phyloP scores from a whole-genome alignment of 2,888 invertebrate species.

The Psylliodes chrysocephalus region DNA sequence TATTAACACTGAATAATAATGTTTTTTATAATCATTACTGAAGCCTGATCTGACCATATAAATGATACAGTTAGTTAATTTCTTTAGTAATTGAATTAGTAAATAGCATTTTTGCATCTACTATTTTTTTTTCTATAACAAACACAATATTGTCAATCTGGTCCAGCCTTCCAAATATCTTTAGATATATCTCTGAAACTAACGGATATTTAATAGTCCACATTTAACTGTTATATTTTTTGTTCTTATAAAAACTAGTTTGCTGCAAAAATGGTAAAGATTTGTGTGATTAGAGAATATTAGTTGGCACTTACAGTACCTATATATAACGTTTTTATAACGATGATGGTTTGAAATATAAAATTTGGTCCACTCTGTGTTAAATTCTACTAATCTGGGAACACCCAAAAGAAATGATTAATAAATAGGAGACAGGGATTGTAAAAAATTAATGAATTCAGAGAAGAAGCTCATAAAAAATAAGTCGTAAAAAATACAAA shows the following conservation, averaged over 20 bases:
- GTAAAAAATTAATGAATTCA: neutral
- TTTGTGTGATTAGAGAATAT: neutral
- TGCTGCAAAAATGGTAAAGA: slow-evolving; percentile 2
- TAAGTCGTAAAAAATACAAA: neutral
- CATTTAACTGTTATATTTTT: neutral
- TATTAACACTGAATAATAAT: no score
- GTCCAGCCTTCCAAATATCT: neutral
- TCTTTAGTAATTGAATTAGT: neutral
- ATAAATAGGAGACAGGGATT: neutral
- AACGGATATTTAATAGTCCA: neutral
- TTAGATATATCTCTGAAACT: neutral
- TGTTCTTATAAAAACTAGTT: slow-evolving; percentile 5
- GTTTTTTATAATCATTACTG: no score
- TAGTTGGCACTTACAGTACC: no score
- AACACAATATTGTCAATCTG: neutral
- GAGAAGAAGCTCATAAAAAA: neutral
- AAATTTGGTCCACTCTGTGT: neutral
- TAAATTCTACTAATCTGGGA: neutral
- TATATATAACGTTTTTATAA: no score
- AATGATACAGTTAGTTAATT: slow-evolving; percentile 8
- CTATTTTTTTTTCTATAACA: slow-evolving; percentile 3
- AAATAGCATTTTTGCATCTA: neutral
- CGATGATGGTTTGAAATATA: no score
- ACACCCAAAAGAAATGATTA: neutral
- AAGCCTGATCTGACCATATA: neutral